Conservation (phyloP, 2,888 invertebrate species). For the Microchrysa polita region DNA sequence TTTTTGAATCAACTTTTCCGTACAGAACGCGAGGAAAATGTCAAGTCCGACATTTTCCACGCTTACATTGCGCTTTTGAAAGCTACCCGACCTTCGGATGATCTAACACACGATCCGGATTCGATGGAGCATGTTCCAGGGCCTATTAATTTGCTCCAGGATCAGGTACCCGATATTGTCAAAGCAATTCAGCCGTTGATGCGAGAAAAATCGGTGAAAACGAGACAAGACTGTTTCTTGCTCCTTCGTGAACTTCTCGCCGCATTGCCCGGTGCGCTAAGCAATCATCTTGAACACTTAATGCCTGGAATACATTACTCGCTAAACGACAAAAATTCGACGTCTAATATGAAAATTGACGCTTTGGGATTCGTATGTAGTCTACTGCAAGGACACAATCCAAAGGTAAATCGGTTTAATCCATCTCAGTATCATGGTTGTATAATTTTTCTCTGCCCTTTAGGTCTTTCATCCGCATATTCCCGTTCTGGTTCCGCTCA, state of each 20-base stretch:
- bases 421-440: not conserved
- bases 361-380: conserved; percentile 85
- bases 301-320: conserved; percentile 92
- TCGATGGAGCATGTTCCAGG: conserved; percentile 79
- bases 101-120: conserved; percentile 73
- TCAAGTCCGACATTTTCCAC: conserved; percentile 97
- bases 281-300: conserved; percentile 82
- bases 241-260: conserved; percentile 89
- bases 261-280: conserved; percentile 89
- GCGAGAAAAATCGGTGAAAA: conserved; percentile 85
- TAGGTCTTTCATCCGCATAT: conserved; percentile 85
- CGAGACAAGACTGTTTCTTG: conserved; percentile 91
- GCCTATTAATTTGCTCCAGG: conserved; percentile 70
- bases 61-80: conserved; percentile 93
- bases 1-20: conserved; percentile 27
- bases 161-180: conserved; percentile 79
- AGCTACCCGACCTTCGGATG: conserved; percentile 82
- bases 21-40: conserved; percentile 96
- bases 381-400: conserved; percentile 61
- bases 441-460: conserved; percentile 59
- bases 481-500: conserved; percentile 80
- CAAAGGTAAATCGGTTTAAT: conserved; percentile 56
- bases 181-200: conserved; percentile 89
- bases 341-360: conserved; percentile 98
- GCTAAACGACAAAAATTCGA: conserved; percentile 89